Evolutionary conservation across 2,113 vertebrate species (phyloP), one percentile per base, ranked within the genome.

Genomic region (Pygoscelis adeliae): DNA sequence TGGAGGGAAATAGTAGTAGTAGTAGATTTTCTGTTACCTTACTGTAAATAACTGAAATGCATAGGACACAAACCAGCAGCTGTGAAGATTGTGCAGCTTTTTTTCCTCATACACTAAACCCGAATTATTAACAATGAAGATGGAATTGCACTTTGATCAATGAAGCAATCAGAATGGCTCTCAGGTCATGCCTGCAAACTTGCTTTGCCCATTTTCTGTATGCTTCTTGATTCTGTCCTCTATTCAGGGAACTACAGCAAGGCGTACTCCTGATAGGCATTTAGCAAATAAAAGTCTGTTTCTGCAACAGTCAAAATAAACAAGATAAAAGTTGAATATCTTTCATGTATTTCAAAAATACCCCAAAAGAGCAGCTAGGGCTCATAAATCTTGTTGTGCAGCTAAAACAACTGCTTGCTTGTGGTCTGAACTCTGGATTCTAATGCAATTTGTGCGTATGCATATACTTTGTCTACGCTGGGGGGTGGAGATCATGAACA

Each of bases 21-120:
- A 81, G 73, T 53, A 95, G 30, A 93, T 14, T 91, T 90, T 90
- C 87, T 92, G 78, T 65, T 85, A 87, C 22, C 34, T 94, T 65
- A 29, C 50, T 98, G 96, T 98, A 98, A 93, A 97, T 98, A 97
- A 26, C 74, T 78, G 94, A 86, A 91, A 94, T 32, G 66, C 65
- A 74, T 93, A 96, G 69, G 87, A 78, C 70, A 85, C 72, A 90
- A 80, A 1, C 5, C 29, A 94, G 10, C 47, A 69, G 83, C 50
- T 89, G 93, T 91, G 73, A 96, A 88, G 29, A n/a, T 3, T 74
- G 40, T 66, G 61, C 83, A 96, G 69, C 76, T 95, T 87, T 70
- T 92, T 36, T 22, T 76, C 74, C 29, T 92, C 55, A 76, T 83
- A 96, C 97, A 98, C 97, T 96, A 97, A 98, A 76, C 53, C 32